Evolutionary conservation across 2,113 vertebrate genomes (phyloP).

Genomic region (Colius striatus): DNA sequence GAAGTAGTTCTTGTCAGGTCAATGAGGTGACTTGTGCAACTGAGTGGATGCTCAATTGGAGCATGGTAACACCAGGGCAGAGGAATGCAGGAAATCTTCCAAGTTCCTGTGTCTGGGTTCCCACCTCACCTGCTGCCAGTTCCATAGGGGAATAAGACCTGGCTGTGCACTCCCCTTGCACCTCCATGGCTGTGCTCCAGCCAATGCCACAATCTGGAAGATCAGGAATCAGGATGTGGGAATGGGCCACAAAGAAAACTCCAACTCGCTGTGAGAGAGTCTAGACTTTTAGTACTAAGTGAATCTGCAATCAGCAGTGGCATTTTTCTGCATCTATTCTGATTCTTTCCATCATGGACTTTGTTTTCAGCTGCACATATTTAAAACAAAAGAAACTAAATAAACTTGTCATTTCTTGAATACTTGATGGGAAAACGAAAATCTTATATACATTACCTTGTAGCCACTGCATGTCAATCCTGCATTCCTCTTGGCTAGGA

Average conservation of each 20-base stretch:
- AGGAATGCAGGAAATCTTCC: not conserved
- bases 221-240: not conserved
- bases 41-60: not conserved
- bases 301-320: not conserved
- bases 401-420: not conserved
- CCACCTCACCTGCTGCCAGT: not conserved
- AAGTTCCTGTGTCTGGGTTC: not conserved
- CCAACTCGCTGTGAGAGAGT: not conserved
- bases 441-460: constrained; percentile 78
- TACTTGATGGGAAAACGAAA: not conserved
- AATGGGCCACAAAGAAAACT: not conserved
- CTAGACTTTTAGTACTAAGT: not conserved
- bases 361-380: not conserved
- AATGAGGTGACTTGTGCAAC: not conserved
- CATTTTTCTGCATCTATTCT: not conserved
- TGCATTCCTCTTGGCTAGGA: constrained; percentile 93
- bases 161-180: not conserved
- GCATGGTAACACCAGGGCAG: not conserved
- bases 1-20: not conserved
- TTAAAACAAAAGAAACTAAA: not conserved
- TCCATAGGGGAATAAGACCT: not conserved
- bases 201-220: not conserved
- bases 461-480: constrained; percentile 94
- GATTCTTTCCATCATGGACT: not conserved
- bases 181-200: not conserved